Conservation (phyloP, 2,113 vertebrate genomes). For the Labeo catla region DNA sequence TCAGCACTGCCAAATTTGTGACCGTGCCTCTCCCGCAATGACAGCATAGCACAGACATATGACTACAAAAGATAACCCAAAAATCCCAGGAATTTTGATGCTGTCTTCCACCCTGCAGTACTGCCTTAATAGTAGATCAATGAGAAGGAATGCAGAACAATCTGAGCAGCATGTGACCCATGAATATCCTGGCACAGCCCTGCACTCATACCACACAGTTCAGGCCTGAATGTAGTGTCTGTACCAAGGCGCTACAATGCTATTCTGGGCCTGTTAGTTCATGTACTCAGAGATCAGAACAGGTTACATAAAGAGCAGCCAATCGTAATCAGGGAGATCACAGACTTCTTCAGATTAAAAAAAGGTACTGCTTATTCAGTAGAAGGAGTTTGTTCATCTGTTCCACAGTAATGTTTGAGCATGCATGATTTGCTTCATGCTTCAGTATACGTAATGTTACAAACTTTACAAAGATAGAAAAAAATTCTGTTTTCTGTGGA, state of each 20-base stretch:
- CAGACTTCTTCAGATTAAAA: background rate
- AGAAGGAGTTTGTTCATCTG: background rate
- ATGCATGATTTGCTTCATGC: background rate
- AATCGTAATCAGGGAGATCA: background rate
- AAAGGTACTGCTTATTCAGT: background rate
- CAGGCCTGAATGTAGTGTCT: constrained; percentile 7
- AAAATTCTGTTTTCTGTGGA: background rate
- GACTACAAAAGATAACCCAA: constrained; percentile 25
- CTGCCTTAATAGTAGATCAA: constrained; percentile 43
- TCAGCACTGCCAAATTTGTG: background rate
- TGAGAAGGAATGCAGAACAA: constrained; percentile 26
- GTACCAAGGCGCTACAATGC: background rate
- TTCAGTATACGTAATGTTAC: background rate
- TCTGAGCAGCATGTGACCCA: constrained; percentile 23
- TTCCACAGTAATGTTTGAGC: background rate
- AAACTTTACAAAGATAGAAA: background rate
- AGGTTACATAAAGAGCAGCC: constrained; percentile 34
- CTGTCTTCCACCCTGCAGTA: constrained; percentile 22
- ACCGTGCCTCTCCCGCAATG: background rate
- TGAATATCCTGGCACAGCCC: background rate
- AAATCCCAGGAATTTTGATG: background rate
- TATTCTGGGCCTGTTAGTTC: constrained; percentile 34
- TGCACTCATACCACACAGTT: constrained; percentile 33
- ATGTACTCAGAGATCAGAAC: constrained; percentile 25
- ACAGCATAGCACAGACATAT: constrained; percentile 21